Evolutionary conservation across 2,888 invertebrate species (phyloP), one percentile per base, ranked within the genome.

Genomic region (Pemphredon lugubris): DNA sequence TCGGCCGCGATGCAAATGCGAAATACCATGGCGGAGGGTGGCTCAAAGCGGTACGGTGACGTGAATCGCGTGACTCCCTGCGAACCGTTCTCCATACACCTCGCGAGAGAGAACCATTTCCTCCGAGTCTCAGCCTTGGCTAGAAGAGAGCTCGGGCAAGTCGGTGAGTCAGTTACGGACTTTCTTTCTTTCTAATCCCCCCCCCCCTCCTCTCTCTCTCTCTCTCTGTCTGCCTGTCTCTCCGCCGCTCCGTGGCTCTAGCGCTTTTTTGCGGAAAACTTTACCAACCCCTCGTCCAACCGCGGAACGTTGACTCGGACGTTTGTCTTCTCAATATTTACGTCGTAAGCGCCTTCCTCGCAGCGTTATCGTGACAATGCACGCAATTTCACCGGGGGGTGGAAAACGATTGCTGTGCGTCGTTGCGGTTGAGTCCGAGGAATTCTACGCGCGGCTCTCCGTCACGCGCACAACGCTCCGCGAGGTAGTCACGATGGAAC

Each of bases 1-100:
- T 18, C 50, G 32, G 51, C 58, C 59, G 23, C 63, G 53, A 77
- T 68, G 72, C 63, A 77, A 79, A 82, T 72, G 72, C 66, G 69
- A 53, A 75, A 71, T 72, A 48, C 47, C 45, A 26, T 47, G 50
- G 61, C 45, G 65, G 64, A 68, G 81, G 80, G 72, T 86, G 82
- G 84, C 75, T 86, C 84, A 77, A 85, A 83, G 84, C 84, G 85
- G 84, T 85, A 85, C 86, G 84, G 73, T 76, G 83, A 83, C 83
- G 79, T 74, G 84, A 83, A 83, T 87, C 85, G 87, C 87, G 87
- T 87, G 87, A 87, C 87, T 83, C 18, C 68, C 59, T n/a, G n/a
- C 39, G 50, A 32, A 57, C 47, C 44, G 44, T 57, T n/a, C 3
- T 58, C 55, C 50, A 30, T 70, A 59, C 61, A 50, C 55, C 42